Percentiles rank a stretch among this genome's conserved stretches.
These are phyloP conservation scores for Tipula vernalis DNA, from an alignment of 2,888 invertebrate genomes.

Conservation along the genomic window DNA sequence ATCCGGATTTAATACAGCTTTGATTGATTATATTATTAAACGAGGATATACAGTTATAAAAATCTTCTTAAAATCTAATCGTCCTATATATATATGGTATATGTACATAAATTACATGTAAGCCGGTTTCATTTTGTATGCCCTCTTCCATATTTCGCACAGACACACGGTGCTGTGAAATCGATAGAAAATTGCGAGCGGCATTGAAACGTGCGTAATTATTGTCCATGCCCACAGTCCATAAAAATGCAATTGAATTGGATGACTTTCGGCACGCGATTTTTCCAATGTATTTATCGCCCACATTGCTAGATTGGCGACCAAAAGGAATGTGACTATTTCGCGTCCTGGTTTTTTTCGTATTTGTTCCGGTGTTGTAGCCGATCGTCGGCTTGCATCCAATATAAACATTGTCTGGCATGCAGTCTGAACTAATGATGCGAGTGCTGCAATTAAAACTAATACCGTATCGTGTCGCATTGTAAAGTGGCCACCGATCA, in stretches of 20 bases:
- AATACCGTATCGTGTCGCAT: conserved; percentile 67
- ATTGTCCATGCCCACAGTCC: conserved; percentile 94
- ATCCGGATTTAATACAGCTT: background rate
- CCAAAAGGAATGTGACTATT: conserved; percentile 81
- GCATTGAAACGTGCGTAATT: conserved; percentile 89
- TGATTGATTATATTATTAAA: background rate
- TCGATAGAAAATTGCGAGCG: conserved; percentile 82
- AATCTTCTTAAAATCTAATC: background rate
- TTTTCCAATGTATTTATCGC: conserved; percentile 79
- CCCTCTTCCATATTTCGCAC: conserved; percentile 92
- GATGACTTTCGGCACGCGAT: conserved; percentile 80
- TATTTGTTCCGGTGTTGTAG: conserved; percentile 68
- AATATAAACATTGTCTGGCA: conserved; percentile 85
- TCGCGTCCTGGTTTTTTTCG: conserved; percentile 83
- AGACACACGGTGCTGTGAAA: conserved; percentile 92
- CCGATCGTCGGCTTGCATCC: conserved; percentile 76
- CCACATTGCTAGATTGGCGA: conserved; percentile 89
- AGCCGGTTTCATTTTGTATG: conserved; percentile 83
- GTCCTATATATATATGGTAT: background rate
- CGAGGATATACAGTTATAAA: background rate
- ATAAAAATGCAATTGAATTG: conserved; percentile 83
- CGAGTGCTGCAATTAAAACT: conserved; percentile 70
- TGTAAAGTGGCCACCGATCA: conserved; percentile 85
- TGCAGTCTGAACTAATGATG: conserved; percentile 77
- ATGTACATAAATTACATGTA: conserved; percentile 53